Evolutionary conservation across 2,113 vertebrate species (phyloP).

Genomic region (Forbesichthys agassizii): DNA sequence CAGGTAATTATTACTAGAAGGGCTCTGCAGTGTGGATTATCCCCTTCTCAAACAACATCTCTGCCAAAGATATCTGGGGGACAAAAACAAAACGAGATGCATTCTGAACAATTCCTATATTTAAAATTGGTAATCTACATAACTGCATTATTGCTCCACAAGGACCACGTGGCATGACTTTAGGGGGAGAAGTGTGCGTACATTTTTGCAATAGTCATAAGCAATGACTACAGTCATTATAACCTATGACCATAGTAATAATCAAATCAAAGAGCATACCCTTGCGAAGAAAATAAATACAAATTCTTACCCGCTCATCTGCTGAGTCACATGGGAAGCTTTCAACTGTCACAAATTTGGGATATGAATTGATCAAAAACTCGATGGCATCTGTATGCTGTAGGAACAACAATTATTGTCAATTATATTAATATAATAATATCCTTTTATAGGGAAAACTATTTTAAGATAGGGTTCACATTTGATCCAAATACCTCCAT

Average conservation of each 20-base stretch:
- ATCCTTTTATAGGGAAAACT: not conserved
- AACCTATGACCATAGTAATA: not conserved
- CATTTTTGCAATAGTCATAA: not conserved
- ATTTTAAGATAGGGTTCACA: not conserved
- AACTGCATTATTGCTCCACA: no score
- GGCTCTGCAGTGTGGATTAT: slow-evolving; percentile 69
- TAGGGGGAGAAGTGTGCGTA: not conserved
- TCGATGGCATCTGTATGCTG: slow-evolving; percentile 87
- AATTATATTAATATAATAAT: no score
- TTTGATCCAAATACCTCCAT: slow-evolving; percentile 74
- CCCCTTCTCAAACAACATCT: slow-evolving; percentile 75
- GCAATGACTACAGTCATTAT: not conserved
- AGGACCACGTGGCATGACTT: not conserved
- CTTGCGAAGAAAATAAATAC: not conserved
- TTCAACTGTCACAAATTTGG: slow-evolving; percentile 81
- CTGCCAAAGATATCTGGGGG: slow-evolving; percentile 70
- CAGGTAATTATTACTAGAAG: slow-evolving; percentile 22
- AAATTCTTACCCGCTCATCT: slow-evolving; percentile 79
- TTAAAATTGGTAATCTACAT: no score
- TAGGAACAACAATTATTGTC: slow-evolving; percentile 12
- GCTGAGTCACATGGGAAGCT: slow-evolving; percentile 82
- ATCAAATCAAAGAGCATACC: not conserved
- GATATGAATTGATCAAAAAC: slow-evolving; percentile 90
- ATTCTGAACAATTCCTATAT: no score
- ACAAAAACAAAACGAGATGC: slow-evolving; percentile 3